These are phyloP conservation scores for Sialis lutaria DNA, from an alignment of 2,888 invertebrate species.

Conservation along the genomic window DNA sequence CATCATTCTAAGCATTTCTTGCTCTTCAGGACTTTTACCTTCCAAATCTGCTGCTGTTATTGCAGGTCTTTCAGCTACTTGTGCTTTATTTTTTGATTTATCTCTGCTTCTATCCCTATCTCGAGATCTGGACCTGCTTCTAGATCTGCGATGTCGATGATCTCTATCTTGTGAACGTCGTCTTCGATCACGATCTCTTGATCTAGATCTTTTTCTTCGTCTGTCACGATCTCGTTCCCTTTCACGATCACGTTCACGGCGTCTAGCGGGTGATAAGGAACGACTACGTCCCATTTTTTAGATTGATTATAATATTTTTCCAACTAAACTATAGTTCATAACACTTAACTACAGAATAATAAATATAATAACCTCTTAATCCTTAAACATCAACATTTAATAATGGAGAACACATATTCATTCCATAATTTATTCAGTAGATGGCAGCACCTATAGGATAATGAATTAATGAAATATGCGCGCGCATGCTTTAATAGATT, in stretches of 20 bases:
- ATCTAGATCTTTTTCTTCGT: constrained; percentile 23
- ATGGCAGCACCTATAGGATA: too few relatives aligned
- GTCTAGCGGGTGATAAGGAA: constrained; percentile 30
- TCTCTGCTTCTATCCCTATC: constrained; percentile 11
- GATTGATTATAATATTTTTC: not conserved
- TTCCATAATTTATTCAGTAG: too few relatives aligned
- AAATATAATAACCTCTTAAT: too few relatives aligned
- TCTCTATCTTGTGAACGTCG: constrained; percentile 27
- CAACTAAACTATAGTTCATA: too few relatives aligned
- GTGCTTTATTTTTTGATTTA: constrained; percentile 22
- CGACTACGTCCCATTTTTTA: constrained; percentile 34
- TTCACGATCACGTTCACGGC: constrained; percentile 31
- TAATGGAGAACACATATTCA: too few relatives aligned
- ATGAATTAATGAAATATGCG: not conserved
- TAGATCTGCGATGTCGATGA: constrained; percentile 15
- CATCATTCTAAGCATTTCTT: constrained; percentile 92
- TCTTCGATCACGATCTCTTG: constrained; percentile 25
- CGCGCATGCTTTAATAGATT: not conserved
- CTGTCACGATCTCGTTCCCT: constrained; percentile 25
- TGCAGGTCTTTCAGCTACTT: constrained; percentile 37
- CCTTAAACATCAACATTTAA: too few relatives aligned
- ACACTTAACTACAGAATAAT: too few relatives aligned
- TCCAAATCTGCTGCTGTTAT: constrained; percentile 71
- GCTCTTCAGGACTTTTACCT: constrained; percentile 80
- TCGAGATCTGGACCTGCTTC: constrained; percentile 18